Evolutionary conservation across 2,797 vertebrate species (phyloP), one percentile per base, ranked within the genome.

Genomic region (Gambusia yucatana): DNA sequence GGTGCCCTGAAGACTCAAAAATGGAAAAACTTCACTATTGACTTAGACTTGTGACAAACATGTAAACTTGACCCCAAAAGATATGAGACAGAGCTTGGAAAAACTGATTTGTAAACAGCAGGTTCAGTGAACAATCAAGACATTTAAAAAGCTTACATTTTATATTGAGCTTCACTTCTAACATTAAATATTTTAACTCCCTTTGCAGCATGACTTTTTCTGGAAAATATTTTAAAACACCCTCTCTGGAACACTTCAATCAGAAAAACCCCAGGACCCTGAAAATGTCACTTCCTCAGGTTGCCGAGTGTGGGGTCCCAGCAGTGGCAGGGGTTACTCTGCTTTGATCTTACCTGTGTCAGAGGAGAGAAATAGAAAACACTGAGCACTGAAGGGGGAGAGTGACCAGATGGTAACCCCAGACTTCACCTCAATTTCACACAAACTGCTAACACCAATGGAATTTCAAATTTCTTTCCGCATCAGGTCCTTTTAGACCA

Each of bases 221-320:
- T 70, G 67, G 10, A 75, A 63, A 33, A 33, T 28, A 33, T 33
- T 11, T 22, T 33, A 20, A 36, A 75, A 75, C 20, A 0, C 4
- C 10, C 8, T 2, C 30, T 33, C 10, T 11, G 28, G 28, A 48
- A 8, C 44, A n/a, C 74, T 43, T 82, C 72, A 77, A 67, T 80
- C 78, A 71, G 72, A 30, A 89, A 91, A 93, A 92, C 78, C 65
- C n/a, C 78, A 84, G 88, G 81, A 91, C 92, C 84, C 87, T 72
- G 88, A 80, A 90, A 91, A 90, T 91, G 91, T 87, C 82, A 89
- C 84, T 84, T 52, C 84, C 83, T 86, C 59, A 2, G 77, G 78
- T 73, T 36, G 39, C 71, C 3, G 9, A 76, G 78, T 22, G 59
- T 6, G 9, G n/a, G 82, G 72, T 6, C 48, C 50, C 28, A 63